phyloP scores from a whole-genome alignment of 2,888 invertebrate species.

The Ennomos erosarius region DNA sequence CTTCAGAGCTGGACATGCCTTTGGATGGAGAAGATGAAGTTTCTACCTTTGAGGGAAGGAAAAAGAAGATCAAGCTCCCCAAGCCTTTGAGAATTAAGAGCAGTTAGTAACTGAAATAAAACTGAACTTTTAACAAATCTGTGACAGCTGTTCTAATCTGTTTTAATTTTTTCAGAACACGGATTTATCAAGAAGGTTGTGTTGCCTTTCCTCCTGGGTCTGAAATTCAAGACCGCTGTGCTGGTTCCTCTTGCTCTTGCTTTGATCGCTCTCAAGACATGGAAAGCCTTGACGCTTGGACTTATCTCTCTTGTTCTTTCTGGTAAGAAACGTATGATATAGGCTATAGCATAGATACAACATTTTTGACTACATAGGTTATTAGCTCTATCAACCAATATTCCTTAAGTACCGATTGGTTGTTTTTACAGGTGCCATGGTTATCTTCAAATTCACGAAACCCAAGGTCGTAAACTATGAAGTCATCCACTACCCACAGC shows the following conservation, averaged over 20 bases:
- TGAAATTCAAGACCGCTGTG: slow-evolving; percentile 94
- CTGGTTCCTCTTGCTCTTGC: slow-evolving; percentile 92
- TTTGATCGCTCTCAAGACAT: slow-evolving; percentile 93
- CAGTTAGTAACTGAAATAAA: slow-evolving; percentile 59
- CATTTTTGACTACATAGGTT: background rate
- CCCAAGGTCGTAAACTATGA: slow-evolving; percentile 95
- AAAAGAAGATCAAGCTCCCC: slow-evolving; percentile 82
- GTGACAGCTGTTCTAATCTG: slow-evolving; percentile 9
- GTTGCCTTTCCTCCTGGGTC: slow-evolving; percentile 93
- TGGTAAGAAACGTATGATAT: slow-evolving; percentile 69
- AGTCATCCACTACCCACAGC: slow-evolving; percentile 92
- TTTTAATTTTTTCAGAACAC: slow-evolving; percentile 86
- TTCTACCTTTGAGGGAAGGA: slow-evolving; percentile 77
- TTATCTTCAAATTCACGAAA: slow-evolving; percentile 94
- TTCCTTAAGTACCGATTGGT: background rate
- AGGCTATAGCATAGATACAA: background rate
- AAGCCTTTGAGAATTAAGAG: slow-evolving; percentile 82
- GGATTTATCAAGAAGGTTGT: slow-evolving; percentile 93
- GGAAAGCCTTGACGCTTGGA: slow-evolving; percentile 95
- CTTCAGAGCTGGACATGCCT: slow-evolving; percentile 89
- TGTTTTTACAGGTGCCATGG: slow-evolving; percentile 86
- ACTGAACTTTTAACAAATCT: slow-evolving; percentile 23
- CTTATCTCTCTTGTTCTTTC: slow-evolving; percentile 93
- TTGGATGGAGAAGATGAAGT: slow-evolving; percentile 85
- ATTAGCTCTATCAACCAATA: too few species aligned